A percentile compares a stretch with the other conserved stretches of the same genome.
These are phyloP conservation scores for Tarsius wallacei DNA, from an alignment of 2,797 vertebrate genomes.

Conservation along the genomic window DNA sequence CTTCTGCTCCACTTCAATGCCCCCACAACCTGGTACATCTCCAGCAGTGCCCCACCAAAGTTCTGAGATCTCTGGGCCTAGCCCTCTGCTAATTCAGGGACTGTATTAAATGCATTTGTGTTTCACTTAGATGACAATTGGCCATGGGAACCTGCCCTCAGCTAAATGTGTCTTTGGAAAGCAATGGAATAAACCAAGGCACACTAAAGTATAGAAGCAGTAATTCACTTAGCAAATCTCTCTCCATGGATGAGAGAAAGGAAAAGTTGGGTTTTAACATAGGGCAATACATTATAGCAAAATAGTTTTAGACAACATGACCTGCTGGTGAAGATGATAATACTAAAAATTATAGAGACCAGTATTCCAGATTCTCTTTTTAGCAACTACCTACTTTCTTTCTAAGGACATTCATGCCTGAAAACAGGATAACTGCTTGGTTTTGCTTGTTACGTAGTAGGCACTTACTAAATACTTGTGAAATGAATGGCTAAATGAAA, in stretches of 20 bases:
- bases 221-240: neutral
- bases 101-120: neutral
- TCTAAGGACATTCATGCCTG: neutral
- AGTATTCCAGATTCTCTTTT: neutral
- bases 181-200: neutral
- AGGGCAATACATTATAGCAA: neutral
- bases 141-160: neutral
- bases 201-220: neutral
- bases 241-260: neutral
- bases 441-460: neutral
- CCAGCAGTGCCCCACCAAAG: neutral
- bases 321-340: neutral
- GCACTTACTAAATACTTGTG: neutral
- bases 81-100: neutral
- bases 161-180: neutral
- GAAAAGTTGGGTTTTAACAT: neutral
- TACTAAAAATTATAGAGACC: neutral
- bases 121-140: neutral
- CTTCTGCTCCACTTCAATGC: neutral
- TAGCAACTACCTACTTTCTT: neutral
- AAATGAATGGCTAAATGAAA: neutral
- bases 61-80: neutral
- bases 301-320: neutral
- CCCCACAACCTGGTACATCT: neutral
- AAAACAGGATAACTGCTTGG: neutral